Percentiles rank a stretch among this genome's conserved stretches.
These are phyloP conservation scores for Falcaria lacertinaria DNA, from an alignment of 2,888 invertebrate species.

Conservation along the genomic window DNA sequence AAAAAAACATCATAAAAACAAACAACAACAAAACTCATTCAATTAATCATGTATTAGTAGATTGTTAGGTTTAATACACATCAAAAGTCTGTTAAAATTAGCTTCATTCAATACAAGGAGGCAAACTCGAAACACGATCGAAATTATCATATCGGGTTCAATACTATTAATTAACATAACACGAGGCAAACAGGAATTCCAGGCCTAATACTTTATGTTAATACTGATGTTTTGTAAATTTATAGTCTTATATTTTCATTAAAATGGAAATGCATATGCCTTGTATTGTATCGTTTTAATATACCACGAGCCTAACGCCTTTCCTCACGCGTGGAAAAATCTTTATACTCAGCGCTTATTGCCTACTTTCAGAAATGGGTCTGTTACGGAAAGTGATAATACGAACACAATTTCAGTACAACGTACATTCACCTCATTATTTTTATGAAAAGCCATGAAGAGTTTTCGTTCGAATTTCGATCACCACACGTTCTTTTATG, in stretches of 20 bases:
- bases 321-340: conserved; percentile 10
- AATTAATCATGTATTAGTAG: conserved; percentile 8
- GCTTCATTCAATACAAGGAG: not conserved
- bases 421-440: not conserved
- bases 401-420: conserved; percentile 1
- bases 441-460: not conserved
- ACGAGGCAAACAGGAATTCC: conserved; percentile 23
- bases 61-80: not conserved
- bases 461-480: not conserved
- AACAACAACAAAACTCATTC: not conserved
- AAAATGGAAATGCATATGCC: conserved; percentile 37
- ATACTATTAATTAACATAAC: conserved; percentile 23
- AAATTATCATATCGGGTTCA: conserved; percentile 18
- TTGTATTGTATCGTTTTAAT: conserved; percentile 12
- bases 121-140: conserved; percentile 2
- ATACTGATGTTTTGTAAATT: conserved; percentile 34
- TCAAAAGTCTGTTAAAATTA: not conserved
- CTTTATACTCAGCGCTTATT: conserved; percentile 12
- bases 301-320: conserved; percentile 5
- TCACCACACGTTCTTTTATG: no score
- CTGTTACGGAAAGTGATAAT: conserved; percentile 7
- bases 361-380: conserved; percentile 12
- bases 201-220: conserved; percentile 49
- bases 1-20: not conserved
- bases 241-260: conserved; percentile 25